Conservation (phyloP, 2,113 vertebrate genomes). For the Zosterops lateralis region DNA sequence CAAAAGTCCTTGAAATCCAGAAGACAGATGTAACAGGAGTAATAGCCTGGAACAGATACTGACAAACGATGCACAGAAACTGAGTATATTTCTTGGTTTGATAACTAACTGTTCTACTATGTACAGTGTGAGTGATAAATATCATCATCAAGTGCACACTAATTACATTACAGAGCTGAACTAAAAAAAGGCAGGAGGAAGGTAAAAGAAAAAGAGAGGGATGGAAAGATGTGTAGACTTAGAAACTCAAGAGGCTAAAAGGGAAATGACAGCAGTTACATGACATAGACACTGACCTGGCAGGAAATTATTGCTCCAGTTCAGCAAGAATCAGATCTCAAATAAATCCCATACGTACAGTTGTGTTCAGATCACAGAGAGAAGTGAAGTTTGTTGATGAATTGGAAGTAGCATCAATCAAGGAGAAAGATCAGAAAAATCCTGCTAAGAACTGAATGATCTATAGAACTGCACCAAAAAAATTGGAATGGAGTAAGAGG, state of each 20-base stretch:
- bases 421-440: neutral
- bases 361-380: neutral
- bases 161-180: neutral
- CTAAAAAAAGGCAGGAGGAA: neutral
- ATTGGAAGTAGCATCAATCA: neutral
- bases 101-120: neutral
- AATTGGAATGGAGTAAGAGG: neutral
- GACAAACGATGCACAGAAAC: neutral
- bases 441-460: neutral
- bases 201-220: neutral
- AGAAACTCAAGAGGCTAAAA: neutral
- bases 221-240: neutral
- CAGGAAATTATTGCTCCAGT: neutral
- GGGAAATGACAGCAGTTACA: neutral
- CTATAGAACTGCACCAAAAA: neutral
- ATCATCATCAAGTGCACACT: neutral
- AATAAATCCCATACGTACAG: neutral
- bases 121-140: neutral
- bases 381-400: neutral
- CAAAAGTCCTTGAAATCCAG: neutral
- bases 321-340: conserved; percentile 14
- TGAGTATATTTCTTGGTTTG: neutral
- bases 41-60: neutral
- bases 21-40: neutral
- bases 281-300: neutral